Percentiles rank a stretch among this genome's conserved stretches.
phyloP scores from a whole-genome alignment of 2,113 vertebrate genomes.

The Eudyptes chrysolophus region DNA sequence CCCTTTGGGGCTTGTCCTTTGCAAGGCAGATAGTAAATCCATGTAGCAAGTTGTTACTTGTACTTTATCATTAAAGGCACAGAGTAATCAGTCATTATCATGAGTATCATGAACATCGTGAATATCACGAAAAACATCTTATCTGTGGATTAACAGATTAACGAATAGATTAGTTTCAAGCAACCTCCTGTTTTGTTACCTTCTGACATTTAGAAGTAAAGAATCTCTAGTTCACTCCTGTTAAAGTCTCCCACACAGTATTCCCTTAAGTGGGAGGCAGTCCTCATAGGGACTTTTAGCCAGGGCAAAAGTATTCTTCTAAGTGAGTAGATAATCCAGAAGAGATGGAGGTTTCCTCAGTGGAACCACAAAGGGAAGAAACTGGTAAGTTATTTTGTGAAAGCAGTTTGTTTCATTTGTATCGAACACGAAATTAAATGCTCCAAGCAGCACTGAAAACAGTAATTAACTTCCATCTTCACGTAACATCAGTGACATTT shows the following conservation, averaged over 20 bases:
- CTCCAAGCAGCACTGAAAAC: conserved; percentile 3
- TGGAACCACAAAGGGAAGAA: neutral
- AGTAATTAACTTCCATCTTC: conserved; percentile 15
- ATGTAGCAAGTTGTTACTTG: neutral
- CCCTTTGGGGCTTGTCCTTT: neutral
- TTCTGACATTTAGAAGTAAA: neutral
- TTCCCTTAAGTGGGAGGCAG: neutral
- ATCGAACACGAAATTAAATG: conserved; percentile 4
- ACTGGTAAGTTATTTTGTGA: neutral
- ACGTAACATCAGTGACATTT: neutral
- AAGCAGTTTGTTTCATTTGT: conserved; percentile 29
- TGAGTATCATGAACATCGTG: neutral
- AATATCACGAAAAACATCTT: neutral
- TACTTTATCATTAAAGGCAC: too few relatives aligned
- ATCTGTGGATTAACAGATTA: neutral
- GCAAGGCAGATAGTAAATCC: neutral
- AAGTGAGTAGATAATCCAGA: neutral
- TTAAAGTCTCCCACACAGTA: neutral
- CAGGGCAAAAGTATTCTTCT: neutral
- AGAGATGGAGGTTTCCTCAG: neutral
- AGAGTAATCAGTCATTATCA: neutral
- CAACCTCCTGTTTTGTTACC: neutral
- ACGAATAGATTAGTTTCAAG: neutral
- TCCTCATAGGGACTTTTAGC: neutral
- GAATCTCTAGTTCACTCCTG: neutral